These are phyloP conservation scores for Leptinotarsa tumamoca DNA, from an alignment of 2,888 invertebrate genomes.

Conservation along the genomic window DNA sequence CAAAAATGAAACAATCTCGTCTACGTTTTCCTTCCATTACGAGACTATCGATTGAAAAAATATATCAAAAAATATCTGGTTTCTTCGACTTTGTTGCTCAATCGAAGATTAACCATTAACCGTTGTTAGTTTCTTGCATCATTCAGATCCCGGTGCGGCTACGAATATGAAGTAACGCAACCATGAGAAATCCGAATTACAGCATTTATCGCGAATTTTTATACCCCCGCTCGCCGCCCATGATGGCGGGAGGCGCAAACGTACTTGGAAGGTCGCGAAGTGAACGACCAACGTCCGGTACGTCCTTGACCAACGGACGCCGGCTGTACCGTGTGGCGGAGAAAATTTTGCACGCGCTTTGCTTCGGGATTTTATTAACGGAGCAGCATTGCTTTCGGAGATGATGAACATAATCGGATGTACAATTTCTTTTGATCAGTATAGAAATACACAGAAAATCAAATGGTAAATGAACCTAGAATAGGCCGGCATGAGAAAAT, in stretches of 20 bases:
- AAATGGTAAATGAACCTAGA: too few species aligned
- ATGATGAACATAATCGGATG: too few species aligned
- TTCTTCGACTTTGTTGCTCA: background rate
- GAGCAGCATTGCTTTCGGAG: too few species aligned
- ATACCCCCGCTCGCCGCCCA: conserved; percentile 22
- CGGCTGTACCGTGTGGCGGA: background rate
- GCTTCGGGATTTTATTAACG: too few species aligned
- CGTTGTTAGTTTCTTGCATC: background rate
- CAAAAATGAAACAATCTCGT: too few species aligned
- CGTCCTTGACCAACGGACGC: conserved; percentile 56
- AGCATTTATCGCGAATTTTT: conserved; percentile 13
- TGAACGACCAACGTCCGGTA: conserved; percentile 57
- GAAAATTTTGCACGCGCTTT: background rate
- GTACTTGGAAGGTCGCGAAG: conserved; percentile 63
- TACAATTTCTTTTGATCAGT: too few species aligned
- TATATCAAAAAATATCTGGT: too few species aligned
- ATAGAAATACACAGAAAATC: too few species aligned
- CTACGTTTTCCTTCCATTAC: too few species aligned
- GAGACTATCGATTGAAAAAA: too few species aligned
- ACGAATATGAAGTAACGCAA: conserved; percentile 17
- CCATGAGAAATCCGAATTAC: conserved; percentile 6
- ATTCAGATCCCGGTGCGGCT: background rate
- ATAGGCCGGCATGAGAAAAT: too few species aligned
- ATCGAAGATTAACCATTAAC: background rate
- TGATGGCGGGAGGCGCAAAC: conserved; percentile 44